These are phyloP conservation scores for Coenonympha arcania DNA, from an alignment of 2,888 invertebrate genomes.

Conservation along the genomic window DNA sequence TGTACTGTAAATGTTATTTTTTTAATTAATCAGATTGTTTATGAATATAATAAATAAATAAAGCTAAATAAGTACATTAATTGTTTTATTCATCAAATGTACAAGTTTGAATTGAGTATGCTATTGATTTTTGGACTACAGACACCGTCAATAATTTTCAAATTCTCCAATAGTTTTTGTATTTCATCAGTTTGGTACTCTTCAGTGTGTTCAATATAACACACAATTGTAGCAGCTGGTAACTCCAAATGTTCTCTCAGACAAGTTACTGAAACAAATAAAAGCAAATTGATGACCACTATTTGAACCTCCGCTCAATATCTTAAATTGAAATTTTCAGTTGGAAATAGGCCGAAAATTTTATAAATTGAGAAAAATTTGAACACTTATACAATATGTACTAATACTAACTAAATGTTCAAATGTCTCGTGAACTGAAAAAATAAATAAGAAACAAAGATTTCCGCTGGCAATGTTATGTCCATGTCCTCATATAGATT, in stretches of 20 bases:
- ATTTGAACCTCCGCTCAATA: neutral
- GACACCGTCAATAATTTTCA: conserved; percentile 41
- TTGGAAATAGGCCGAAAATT: too few species aligned
- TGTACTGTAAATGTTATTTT: conserved; percentile 23
- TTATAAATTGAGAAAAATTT: too few species aligned
- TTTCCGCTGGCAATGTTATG: too few species aligned
- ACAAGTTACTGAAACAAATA: conserved; percentile 50
- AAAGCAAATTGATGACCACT: neutral
- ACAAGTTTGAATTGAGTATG: conserved; percentile 56
- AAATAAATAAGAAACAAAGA: too few species aligned
- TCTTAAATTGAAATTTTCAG: neutral
- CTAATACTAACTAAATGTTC: too few species aligned
- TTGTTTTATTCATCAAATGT: conserved; percentile 39
- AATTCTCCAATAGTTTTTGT: conserved; percentile 43
- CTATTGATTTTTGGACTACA: conserved; percentile 31
- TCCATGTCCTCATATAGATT: too few species aligned
- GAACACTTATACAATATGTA: too few species aligned
- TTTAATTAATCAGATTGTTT: conserved; percentile 24
- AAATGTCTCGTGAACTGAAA: too few species aligned
- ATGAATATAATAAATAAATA: conserved; percentile 23
- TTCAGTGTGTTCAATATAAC: conserved; percentile 54
- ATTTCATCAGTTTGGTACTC: conserved; percentile 49
- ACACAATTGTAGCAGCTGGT: conserved; percentile 48
- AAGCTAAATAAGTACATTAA: conserved; percentile 14
- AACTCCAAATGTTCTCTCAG: conserved; percentile 50